Percentiles rank a stretch among this genome's conserved stretches.
Evolutionary conservation across 2,888 invertebrate species (phyloP).

Genomic region (Eupithecia centaureata): DNA sequence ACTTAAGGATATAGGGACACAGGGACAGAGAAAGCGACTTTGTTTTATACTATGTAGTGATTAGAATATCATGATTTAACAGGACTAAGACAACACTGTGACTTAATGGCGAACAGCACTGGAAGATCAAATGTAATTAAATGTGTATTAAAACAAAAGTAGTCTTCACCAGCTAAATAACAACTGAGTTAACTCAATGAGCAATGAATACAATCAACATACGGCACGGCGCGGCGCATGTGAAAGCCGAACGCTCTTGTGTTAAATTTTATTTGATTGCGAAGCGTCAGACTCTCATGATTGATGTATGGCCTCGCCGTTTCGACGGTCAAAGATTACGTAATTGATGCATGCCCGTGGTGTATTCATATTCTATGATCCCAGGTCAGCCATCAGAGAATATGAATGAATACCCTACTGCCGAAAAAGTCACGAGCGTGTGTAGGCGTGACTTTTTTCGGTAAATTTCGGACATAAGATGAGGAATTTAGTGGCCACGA

Average conservation of each 20-base stretch:
- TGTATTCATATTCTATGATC: slow-evolving; percentile 50
- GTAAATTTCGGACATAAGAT: background rate
- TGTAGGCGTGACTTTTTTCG: background rate
- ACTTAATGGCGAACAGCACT: too few species aligned
- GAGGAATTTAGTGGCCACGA: too few species aligned
- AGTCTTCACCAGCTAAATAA: slow-evolving; percentile 11
- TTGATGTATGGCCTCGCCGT: slow-evolving; percentile 73
- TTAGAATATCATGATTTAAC: too few species aligned
- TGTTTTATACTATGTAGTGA: too few species aligned
- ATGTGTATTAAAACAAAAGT: slow-evolving; percentile 6
- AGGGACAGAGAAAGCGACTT: too few species aligned
- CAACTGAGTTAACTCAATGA: slow-evolving; percentile 33
- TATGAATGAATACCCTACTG: too few species aligned
- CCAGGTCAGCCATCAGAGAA: too few species aligned
- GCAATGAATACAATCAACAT: slow-evolving; percentile 48
- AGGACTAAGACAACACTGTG: too few species aligned
- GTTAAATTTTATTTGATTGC: slow-evolving; percentile 84
- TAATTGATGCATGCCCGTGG: slow-evolving; percentile 65
- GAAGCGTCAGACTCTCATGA: slow-evolving; percentile 70
- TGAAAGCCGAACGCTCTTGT: slow-evolving; percentile 61
- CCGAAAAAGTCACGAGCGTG: too few species aligned
- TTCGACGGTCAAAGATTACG: slow-evolving; percentile 66
- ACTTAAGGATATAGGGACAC: too few species aligned
- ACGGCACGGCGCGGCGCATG: too few species aligned
- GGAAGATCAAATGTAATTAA: too few species aligned